phyloP scores from a whole-genome alignment of 2,113 vertebrate species.

The Nothoprocta pentlandii region DNA sequence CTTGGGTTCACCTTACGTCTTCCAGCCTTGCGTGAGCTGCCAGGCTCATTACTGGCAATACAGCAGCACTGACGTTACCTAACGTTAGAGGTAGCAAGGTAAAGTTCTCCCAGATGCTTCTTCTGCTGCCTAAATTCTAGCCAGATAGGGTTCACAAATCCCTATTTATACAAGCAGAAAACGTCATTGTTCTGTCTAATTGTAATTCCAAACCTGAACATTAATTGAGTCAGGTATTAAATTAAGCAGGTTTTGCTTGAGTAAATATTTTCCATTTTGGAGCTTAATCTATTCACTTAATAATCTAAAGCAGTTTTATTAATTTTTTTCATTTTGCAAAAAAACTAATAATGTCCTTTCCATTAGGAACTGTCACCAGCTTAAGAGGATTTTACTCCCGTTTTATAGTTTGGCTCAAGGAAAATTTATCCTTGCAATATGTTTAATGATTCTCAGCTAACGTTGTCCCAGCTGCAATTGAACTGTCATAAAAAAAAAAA shows the following conservation, averaged over 20 bases:
- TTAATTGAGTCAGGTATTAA: constrained; percentile 76
- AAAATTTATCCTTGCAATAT: constrained; percentile 64
- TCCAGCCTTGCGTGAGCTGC: not conserved
- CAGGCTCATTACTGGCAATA: not conserved
- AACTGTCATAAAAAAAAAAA: constrained; percentile 38
- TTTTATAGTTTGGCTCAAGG: constrained; percentile 68
- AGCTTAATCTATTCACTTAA: constrained; percentile 70
- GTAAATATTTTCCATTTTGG: constrained; percentile 75
- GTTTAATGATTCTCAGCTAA: constrained; percentile 64
- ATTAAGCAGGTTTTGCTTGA: constrained; percentile 73
- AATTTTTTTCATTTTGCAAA: constrained; percentile 27
- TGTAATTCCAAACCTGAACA: constrained; percentile 71
- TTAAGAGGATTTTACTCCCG: constrained; percentile 75
- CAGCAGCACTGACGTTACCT: not conserved
- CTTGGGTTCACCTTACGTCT: constrained; percentile 10
- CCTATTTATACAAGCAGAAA: constrained; percentile 57
- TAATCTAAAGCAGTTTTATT: constrained; percentile 71
- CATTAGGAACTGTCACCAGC: constrained; percentile 37
- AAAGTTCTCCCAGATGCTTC: not conserved
- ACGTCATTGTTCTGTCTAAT: constrained; percentile 61
- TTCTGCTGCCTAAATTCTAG: constrained; percentile 11
- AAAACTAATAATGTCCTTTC: constrained; percentile 38
- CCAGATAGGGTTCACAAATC: constrained; percentile 39
- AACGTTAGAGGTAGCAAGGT: not conserved
- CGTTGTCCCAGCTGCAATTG: constrained; percentile 24